Evolutionary conservation across 2,113 vertebrate species (phyloP), one percentile per base, ranked within the genome.

Genomic region (Phoenicopterus ruber): DNA sequence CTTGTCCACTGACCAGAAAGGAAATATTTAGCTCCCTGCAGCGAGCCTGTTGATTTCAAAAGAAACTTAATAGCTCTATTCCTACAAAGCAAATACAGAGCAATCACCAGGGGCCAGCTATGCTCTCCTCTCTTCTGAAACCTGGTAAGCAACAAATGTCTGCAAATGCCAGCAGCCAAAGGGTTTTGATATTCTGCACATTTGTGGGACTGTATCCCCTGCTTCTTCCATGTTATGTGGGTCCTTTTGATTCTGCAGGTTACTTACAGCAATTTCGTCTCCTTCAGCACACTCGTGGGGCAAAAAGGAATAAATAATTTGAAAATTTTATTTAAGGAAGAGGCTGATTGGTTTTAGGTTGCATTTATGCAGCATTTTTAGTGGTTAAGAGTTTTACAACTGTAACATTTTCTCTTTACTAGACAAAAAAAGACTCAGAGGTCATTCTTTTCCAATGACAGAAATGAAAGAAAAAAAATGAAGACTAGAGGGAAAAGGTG

Each of bases 21-120:
- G 78, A 94, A 91, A 70, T 85, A 85, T 28, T 89, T 70, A 89
- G 70, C 62, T 94, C 86, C 58, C 84, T 85, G 70, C 62, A 82
- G 83, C 1, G 18, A 62, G 54, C 38, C 74, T 77, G 62, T 66
- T 91, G 86, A 94, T 95, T 97, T 94, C 81, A 91, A 93, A 95
- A 91, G 89, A 87, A 96, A 94, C 40, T 70, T 72, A 87, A 89
- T 58, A 95, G 61, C 62, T 87, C 49, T 49, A 52, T 34, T 93
- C 57, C 81, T 85, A 61, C 94, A 87, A 85, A 94, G 81, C 57
- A 91, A 95, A 97, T 58, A 79, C 29, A 82, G 38, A 94, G 71
- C 46, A 31, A n/a, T 89, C 66, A 89, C 44, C 74, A 90, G 55
- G 54, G 86, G 32, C 88, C 0, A 0, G 73, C 73, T 79, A 29